Evolutionary conservation across 37 sponge, comb jelly and placozoan species (phyloP).

Genomic region (Ephydatia muelleri): DNA sequence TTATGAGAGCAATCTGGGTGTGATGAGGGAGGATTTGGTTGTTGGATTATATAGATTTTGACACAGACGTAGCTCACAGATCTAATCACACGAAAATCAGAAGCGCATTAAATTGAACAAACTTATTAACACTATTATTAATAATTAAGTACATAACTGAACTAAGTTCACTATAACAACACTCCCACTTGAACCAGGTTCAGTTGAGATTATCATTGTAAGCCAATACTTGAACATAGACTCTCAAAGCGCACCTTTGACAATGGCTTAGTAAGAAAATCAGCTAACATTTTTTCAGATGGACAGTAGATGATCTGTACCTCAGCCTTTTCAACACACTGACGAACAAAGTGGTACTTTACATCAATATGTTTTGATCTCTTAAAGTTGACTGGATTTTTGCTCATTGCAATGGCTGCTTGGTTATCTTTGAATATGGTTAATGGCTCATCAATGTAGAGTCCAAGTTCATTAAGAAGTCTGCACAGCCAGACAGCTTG

Average conservation of each 20-base stretch:
- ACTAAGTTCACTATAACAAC: too few species aligned
- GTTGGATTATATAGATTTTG: too few species aligned
- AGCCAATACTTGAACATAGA: neutral
- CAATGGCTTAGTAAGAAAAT: slow-evolving; percentile 39
- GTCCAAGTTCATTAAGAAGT: slow-evolving; percentile 17
- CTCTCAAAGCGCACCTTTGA: slow-evolving; percentile 18
- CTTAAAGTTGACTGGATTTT: slow-evolving; percentile 23
- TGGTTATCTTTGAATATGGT: slow-evolving; percentile 50
- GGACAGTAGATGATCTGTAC: slow-evolving; percentile 34
- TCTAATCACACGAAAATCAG: too few species aligned
- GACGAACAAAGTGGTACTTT: slow-evolving; percentile 41
- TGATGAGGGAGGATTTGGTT: too few species aligned
- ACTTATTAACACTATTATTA: too few species aligned
- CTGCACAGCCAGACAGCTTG: slow-evolving; percentile 44
- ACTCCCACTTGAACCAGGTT: neutral
- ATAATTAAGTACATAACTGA: too few species aligned
- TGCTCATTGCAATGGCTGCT: slow-evolving; percentile 48
- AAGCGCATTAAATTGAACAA: too few species aligned
- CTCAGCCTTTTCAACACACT: slow-evolving; percentile 9
- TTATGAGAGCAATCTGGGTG: too few species aligned
- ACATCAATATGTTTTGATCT: slow-evolving; percentile 47
- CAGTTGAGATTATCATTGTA: neutral
- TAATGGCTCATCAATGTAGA: neutral
- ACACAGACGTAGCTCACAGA: too few species aligned
- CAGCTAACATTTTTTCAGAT: slow-evolving; percentile 38